These are phyloP conservation scores for Cataglyphis hispanica DNA, from an alignment of 1,140 invertebrate species.

Conservation along the genomic window DNA sequence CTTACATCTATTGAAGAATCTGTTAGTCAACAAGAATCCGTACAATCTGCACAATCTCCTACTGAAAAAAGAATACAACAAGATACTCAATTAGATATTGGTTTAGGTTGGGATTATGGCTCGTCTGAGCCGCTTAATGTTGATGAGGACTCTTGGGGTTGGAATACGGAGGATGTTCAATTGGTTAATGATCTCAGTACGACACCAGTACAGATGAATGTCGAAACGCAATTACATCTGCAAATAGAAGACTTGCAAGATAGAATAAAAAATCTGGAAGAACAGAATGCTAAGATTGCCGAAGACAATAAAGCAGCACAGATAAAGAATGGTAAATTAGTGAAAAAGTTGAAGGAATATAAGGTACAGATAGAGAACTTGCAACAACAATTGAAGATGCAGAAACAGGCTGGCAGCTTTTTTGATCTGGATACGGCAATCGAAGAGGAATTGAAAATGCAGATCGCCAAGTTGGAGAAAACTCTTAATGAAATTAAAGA, in stretches of 20 bases:
- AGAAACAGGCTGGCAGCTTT: conserved; percentile 86
- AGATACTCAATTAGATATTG: conserved; percentile 48
- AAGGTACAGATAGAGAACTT: conserved; percentile 89
- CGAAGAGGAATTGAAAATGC: conserved; percentile 91
- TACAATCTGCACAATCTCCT: conserved; percentile 5
- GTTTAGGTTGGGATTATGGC: conserved; percentile 73
- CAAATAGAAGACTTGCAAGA: conserved; percentile 85
- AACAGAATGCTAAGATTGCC: conserved; percentile 85
- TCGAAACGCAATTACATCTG: conserved; percentile 75
- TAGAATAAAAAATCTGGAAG: conserved; percentile 85
- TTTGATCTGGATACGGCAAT: conserved; percentile 91
- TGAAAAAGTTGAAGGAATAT: conserved; percentile 92
- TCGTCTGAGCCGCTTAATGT: conserved; percentile 77
- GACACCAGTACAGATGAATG: conserved; percentile 13
- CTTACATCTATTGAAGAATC: background rate
- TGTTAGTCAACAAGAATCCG: conserved; percentile 11
- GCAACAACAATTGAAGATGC: conserved; percentile 87
- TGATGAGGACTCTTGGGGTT: conserved; percentile 88
- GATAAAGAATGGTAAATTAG: conserved; percentile 89
- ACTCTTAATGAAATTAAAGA: conserved; percentile 87
- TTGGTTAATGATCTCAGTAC: conserved; percentile 74
- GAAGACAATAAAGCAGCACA: conserved; percentile 89
- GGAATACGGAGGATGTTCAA: conserved; percentile 86
- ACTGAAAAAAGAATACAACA: conserved; percentile 3
- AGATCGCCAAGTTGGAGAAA: conserved; percentile 89